phyloP scores from a whole-genome alignment of 2,797 vertebrate genomes.

The Tauraco hartlaubi region DNA sequence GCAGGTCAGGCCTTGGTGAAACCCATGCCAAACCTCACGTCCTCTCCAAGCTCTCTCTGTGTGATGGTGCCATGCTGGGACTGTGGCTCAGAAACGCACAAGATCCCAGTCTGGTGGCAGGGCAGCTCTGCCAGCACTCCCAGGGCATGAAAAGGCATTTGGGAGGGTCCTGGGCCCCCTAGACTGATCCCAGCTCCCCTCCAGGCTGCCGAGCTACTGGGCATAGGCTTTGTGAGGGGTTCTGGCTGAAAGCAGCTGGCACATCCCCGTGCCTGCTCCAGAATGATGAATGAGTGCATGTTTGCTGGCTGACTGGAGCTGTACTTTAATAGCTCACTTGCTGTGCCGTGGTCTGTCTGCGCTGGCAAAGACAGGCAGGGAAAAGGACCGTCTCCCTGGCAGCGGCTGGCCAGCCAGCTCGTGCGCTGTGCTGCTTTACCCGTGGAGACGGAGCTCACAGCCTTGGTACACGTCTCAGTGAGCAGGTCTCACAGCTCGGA shows the following conservation, averaged over 20 bases:
- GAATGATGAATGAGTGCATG: neutral
- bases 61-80: neutral
- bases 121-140: neutral
- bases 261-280: neutral
- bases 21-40: neutral
- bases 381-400: neutral
- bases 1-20: neutral
- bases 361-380: conserved; percentile 11
- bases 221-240: neutral
- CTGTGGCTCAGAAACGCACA: neutral
- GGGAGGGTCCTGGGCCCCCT: neutral
- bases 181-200: neutral
- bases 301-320: conserved; percentile 30
- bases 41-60: neutral
- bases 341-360: conserved; percentile 30
- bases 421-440: neutral
- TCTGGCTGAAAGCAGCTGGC: neutral
- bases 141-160: neutral
- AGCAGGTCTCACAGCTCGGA: neutral
- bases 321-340: conserved; percentile 60
- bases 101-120: neutral
- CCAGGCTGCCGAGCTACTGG: neutral
- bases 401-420: conserved; percentile 3
- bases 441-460: accelerated
- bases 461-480: neutral